phyloP scores from a whole-genome alignment of 1,140 invertebrate genomes.

The Campoletis sonorensis region DNA sequence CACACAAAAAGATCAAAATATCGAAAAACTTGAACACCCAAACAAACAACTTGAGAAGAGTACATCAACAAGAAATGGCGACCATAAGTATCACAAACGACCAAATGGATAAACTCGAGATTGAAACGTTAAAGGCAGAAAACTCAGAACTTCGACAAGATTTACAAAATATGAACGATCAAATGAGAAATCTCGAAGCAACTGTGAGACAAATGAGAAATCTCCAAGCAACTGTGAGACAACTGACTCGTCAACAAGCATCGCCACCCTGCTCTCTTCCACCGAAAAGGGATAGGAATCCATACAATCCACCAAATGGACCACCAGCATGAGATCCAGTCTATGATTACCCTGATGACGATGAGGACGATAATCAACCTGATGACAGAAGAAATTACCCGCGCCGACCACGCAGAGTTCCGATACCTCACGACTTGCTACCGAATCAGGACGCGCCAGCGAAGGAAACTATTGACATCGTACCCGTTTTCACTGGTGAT shows the following conservation, averaged over 20 bases:
- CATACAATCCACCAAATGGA: not conserved
- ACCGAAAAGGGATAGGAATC: not conserved
- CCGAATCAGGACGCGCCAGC: slow-evolving; percentile 17
- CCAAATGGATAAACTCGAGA: slow-evolving; percentile 10
- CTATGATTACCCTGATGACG: slow-evolving; percentile 24
- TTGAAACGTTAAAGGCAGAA: slow-evolving; percentile 12
- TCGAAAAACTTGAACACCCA: not conserved
- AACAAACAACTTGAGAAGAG: not conserved
- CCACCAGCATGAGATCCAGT: slow-evolving; percentile 26
- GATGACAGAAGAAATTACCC: slow-evolving; percentile 12
- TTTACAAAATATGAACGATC: not conserved
- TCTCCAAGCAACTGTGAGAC: not conserved
- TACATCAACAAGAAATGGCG: slow-evolving; percentile 23
- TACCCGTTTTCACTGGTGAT: slow-evolving; percentile 29
- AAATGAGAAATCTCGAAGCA: slow-evolving; percentile 7
- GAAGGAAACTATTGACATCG: slow-evolving; percentile 32
- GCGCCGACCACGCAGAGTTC: not conserved
- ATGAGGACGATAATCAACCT: slow-evolving; percentile 7
- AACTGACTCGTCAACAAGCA: not conserved
- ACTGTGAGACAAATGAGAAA: not conserved
- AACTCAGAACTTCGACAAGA: slow-evolving; percentile 25
- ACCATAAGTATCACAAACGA: not conserved
- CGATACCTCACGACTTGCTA: slow-evolving; percentile 17
- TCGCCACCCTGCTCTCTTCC: not conserved
- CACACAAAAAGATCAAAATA: slow-evolving; percentile 27